Evolutionary conservation across 2,113 vertebrate species (phyloP), one percentile per base, ranked within the genome.

Genomic region (Promerops cafer): DNA sequence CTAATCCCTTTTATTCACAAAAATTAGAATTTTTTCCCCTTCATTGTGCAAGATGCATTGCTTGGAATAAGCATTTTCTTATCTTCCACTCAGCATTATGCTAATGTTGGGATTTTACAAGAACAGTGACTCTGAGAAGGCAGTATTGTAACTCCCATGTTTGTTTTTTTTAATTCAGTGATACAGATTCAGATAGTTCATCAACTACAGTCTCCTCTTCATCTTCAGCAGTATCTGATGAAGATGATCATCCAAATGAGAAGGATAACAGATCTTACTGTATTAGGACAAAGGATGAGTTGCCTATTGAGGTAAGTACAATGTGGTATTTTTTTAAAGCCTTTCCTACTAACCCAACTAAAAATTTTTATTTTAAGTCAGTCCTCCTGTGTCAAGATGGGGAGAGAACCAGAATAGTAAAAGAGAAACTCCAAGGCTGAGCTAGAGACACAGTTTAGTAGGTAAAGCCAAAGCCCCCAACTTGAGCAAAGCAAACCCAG

Each of bases 101-200:
- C 20, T 80, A 9, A 35, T 63, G 8, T 39, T 85, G 39, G 23
- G 14, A 44, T 71, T 56, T 39, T 64, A 40, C 9, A 59, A n/a
- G 21, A 49, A 18, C 5, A 33, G 11, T 44, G 16, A 39, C 39
- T 72, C 3, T 26, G 22, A 35, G 44, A 88, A 44, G 16, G 74
- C 68, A 52, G 4, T 80, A 4, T 90, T 94, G 37, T 83, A 71
- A 87, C 18, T 78, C 22, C 6, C 2, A 0, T 37, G 33, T 91
- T 94, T 87, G 8, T 96, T 74, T 45, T 50, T 95, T 78, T 35
- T 39, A 33, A 33, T 93, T 50, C 74, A 98, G 98, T 90, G 98
- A 98, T 57, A 90, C 95, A 0, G 97, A 98, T 94, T 97, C 98
- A 13, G 97, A 98, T 63, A 98, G 96, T 95, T 98, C 98, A 39